A percentile compares a stretch with the other conserved stretches of the same genome.
Conservation (phyloP, 2,113 vertebrate species). For the Atlantisia rogersi region DNA sequence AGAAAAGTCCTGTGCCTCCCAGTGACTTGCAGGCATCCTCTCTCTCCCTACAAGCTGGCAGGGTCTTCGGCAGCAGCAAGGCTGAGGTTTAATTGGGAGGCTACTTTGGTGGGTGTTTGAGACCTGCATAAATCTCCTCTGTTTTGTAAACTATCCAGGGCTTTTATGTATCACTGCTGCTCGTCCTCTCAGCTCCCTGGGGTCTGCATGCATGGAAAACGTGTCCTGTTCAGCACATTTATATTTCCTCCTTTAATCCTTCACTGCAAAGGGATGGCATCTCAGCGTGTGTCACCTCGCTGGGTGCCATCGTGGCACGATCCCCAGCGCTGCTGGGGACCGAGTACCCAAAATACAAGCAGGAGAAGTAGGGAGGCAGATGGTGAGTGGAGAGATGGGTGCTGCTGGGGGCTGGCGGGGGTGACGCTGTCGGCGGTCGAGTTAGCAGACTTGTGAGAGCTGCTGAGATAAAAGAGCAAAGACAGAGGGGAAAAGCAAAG, state of each 20-base stretch:
- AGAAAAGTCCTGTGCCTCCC: not conserved
- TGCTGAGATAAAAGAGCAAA: not conserved
- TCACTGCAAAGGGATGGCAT: not conserved
- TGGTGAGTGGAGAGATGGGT: not conserved
- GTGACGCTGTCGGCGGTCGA: not conserved
- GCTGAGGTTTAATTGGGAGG: not conserved
- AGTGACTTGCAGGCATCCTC: not conserved
- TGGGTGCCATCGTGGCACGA: not conserved
- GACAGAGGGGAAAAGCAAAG: not conserved
- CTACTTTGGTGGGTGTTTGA: not conserved
- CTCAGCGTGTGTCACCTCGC: fast-evolving
- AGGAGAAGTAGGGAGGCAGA: not conserved
- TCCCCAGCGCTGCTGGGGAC: fast-evolving
- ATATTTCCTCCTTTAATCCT: not conserved
- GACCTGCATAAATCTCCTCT: not conserved
- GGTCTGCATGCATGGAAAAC: not conserved
- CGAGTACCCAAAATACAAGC: not conserved
- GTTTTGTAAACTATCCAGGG: not conserved
- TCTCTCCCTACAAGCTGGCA: not conserved
- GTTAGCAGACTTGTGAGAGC: not conserved
- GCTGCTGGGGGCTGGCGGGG: not conserved
- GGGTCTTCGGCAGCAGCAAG: not conserved
- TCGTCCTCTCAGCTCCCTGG: not conserved
- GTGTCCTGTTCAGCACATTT: not conserved
- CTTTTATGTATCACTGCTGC: not conserved